A percentile compares a stretch with the other conserved stretches of the same genome.
These are phyloP conservation scores for Parazoanthus atlanticus DNA, from an alignment of 92 coral and sea anemone genomes.

Conservation along the genomic window DNA sequence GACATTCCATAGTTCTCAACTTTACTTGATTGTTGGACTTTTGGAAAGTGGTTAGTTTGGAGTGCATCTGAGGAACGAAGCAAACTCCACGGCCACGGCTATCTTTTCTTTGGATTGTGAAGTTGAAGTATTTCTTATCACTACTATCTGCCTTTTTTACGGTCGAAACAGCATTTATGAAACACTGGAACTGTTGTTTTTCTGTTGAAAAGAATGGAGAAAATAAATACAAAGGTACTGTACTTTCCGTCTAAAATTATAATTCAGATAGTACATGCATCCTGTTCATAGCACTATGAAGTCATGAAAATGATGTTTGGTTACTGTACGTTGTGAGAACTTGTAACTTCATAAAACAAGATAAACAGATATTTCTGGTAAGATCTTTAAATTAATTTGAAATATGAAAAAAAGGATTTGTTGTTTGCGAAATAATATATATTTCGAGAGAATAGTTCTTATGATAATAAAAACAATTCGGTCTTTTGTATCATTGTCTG, in stretches of 20 bases:
- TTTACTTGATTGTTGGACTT: conserved; percentile 43
- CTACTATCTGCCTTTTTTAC: conserved; percentile 48
- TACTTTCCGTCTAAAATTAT: conserved; percentile 38
- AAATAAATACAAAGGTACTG: conserved; percentile 34
- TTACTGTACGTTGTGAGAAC: conserved; percentile 39
- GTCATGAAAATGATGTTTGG: conserved; percentile 36
- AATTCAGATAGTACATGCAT: conserved; percentile 38
- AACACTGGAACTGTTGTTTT: conserved; percentile 36
- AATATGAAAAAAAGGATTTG: too few species aligned
- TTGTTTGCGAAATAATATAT: too few species aligned
- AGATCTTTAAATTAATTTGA: too few species aligned
- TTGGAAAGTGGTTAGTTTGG: conserved; percentile 49
- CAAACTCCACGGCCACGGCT: conserved; percentile 49
- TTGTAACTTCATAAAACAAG: conserved; percentile 38
- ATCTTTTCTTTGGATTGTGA: conserved; percentile 45
- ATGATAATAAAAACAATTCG: too few species aligned
- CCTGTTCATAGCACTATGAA: conserved; percentile 36
- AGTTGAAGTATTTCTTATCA: conserved; percentile 54
- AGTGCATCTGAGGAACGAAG: conserved; percentile 47
- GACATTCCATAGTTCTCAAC: conserved; percentile 43
- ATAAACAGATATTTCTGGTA: too few species aligned
- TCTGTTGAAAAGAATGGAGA: conserved; percentile 41
- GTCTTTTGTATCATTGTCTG: too few species aligned
- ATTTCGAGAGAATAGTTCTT: too few species aligned
- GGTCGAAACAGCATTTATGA: conserved; percentile 41